Base-by-base conservation (phyloP, 2,888 invertebrate genomes). In the Polyommatus icarus region DNA sequence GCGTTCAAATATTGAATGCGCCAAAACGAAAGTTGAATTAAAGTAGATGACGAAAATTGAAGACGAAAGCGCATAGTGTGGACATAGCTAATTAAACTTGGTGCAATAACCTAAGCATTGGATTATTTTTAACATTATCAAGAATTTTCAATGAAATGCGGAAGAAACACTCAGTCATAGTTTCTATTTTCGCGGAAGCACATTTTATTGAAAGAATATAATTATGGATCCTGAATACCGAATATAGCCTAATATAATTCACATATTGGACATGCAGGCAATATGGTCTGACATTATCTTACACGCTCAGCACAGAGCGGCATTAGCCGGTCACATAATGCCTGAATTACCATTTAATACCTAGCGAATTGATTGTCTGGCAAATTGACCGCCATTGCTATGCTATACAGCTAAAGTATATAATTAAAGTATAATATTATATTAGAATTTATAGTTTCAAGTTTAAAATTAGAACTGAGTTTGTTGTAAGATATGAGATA, bases 301-400 rank as follows among this genome's bases (percentile, higher is more conserved):
- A 67, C 67, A 67, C 67, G 67, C 67, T 67, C 67, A 67, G 67
- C 67, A 67, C 67, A 32, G 67, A 67, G 15, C 67, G 67, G 67
- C 18, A 67, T 67, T 67, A 67, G 67, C 32, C 29, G 67, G 5
- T 67, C 67, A 29, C 32, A 67, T 67, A 67, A 67, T 67, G 67
- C 67, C 67, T 32, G 67, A 67, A 32, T 67, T 67, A 67, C 67
- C 67, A 67, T 67, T 67, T 67, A 67, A 67, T 67, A 67, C 67
- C 67, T 67, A 67, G 67, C 67, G 67, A 67, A 67, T 67, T 67
- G 67, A 67, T 67, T 67, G 67, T 67, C 67, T 67, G 67, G 67
- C 29, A 32, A 67, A 67, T 67, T 67, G 67, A 32, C 29, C 32
- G 29, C 61, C 61, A 10, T 12, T 61, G 24, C 24, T 61, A 12